Evolutionary conservation across 2,113 vertebrate genomes (phyloP).

Genomic region (Ophiodon elongatus): DNA sequence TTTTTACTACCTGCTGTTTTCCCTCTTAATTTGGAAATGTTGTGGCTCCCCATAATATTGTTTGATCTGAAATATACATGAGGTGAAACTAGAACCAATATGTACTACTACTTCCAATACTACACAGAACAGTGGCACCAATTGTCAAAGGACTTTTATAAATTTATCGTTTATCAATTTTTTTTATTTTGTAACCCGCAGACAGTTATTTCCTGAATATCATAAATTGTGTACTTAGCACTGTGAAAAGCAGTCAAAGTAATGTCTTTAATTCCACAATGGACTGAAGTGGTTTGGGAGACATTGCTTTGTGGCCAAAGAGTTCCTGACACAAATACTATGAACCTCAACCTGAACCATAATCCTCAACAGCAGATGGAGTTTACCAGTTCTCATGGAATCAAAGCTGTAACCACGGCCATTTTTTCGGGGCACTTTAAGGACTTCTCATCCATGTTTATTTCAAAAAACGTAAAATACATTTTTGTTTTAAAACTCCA

Average conservation of each 20-base stretch:
- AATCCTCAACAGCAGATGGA: neutral
- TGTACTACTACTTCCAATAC: neutral
- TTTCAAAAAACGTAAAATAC: no score
- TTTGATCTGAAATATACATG: slow-evolving; percentile 16
- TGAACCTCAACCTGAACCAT: no score
- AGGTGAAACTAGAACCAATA: neutral
- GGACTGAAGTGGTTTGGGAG: neutral
- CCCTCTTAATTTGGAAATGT: slow-evolving; percentile 31
- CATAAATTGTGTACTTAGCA: neutral
- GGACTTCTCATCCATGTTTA: no score
- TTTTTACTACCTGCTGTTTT: slow-evolving; percentile 36
- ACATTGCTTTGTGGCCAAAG: neutral
- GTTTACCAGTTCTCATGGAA: neutral
- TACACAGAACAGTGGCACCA: neutral
- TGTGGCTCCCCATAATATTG: neutral
- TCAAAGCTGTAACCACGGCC: accelerated
- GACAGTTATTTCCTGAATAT: neutral
- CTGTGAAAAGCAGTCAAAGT: neutral
- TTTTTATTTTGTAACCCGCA: neutral
- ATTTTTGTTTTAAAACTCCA: no score
- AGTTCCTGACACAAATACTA: neutral
- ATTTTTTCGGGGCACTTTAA: neutral
- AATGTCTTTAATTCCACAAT: neutral
- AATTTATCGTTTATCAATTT: neutral
- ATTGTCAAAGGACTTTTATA: neutral